Evolutionary conservation across 2,888 invertebrate genomes (phyloP), one percentile per base, ranked within the genome.

Genomic region (Thalpophila matura): DNA sequence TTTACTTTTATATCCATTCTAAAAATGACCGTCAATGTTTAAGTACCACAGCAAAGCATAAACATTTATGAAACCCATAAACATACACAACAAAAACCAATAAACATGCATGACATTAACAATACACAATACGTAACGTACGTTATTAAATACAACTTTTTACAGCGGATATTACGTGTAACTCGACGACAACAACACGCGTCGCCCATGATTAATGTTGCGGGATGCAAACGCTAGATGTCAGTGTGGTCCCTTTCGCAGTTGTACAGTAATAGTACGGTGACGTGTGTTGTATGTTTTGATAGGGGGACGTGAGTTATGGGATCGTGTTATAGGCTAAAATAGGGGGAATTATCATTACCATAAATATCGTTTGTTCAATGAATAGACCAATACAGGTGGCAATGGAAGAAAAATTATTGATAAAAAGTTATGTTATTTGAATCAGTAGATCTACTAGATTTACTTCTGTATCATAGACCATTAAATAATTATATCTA

Each of bases 131-230:
- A 51, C 37, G 27, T 38, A 37, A 31, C 12, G 24, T 14, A 37
- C 22, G 46, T 24, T 58, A 62, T 71, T 68, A 38, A 65, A 67
- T 55, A 55, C 31, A 54, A 77, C 58, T 77, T 77, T 77, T 77
- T 77, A 51, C 42, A 56, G 14, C 60, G 62, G 65, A 68, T 71
- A 77, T 74, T 63, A 77, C 68, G 58, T 74, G 65, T 77, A 63
- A 61, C 60, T 53, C 46, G 70, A 43, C 47, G 77, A 77, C 68
- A 65, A 42, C 31, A 61, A 56, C 77, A 77, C 38, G 61, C 72
- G 77, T 68, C 60, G 62, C 72, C 31, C 14, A 54, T 77, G 77
- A 77, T 77, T 77, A 72, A 77, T 77, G 65, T 53, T 56, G 51
- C 50, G 58, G 61, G 58, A 74, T 74, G 73, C 63, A 43, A 73